Conservation (phyloP, 2,888 invertebrate species). For the Cloeon dipterum region DNA sequence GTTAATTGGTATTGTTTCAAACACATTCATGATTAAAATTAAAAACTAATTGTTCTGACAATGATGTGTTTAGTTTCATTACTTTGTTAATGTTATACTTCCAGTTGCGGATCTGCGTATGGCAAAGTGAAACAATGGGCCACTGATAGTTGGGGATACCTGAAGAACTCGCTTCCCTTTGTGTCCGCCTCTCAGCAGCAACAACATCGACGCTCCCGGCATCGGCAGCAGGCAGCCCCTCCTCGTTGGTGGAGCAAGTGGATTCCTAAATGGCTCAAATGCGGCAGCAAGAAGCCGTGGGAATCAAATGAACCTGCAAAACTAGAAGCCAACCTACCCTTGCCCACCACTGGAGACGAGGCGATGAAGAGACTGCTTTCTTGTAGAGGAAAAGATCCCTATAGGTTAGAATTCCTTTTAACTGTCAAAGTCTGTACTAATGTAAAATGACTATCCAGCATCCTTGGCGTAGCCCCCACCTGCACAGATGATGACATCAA, state of each 20-base stretch:
- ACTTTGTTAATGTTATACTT: no score
- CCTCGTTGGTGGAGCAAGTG: not conserved
- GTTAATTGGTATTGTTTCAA: not conserved
- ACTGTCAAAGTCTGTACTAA: not conserved
- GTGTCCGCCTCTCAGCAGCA: not conserved
- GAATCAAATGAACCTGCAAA: conserved; percentile 15
- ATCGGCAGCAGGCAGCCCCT: not conserved
- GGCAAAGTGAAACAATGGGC: not conserved
- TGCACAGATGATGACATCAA: conserved; percentile 87
- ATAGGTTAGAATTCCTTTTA: conserved; percentile 33
- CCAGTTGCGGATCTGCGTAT: not conserved
- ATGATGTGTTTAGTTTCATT: no score
- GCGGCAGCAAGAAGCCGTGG: not conserved
- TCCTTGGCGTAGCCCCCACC: conserved; percentile 65
- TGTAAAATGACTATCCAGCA: conserved; percentile 25
- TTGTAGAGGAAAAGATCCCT: conserved; percentile 90
- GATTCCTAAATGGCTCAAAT: not conserved
- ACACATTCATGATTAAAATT: not conserved
- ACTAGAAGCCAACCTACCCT: conserved; percentile 44
- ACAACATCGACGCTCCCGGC: not conserved
- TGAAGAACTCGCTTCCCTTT: not conserved
- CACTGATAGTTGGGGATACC: not conserved
- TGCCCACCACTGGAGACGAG: conserved; percentile 81
- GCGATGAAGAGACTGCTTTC: conserved; percentile 82
- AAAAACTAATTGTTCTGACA: no score